Evolutionary conservation across 2,888 invertebrate genomes (phyloP), one percentile per base, ranked within the genome.

Genomic region (Timema cristinae): DNA sequence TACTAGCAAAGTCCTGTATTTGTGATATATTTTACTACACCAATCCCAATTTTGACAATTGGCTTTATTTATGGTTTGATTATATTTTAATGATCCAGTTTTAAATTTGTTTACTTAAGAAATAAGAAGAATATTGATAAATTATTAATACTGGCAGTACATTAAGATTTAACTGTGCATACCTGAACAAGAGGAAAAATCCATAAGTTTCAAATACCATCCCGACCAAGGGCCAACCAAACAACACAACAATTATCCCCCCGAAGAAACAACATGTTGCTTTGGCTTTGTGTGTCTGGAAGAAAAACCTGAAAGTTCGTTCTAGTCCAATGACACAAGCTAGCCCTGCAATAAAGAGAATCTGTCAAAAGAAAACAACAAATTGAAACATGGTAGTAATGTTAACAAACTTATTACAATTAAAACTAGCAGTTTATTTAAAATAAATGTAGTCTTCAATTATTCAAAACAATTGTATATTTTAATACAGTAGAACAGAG

Each of bases 201-300:
- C 99, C 99, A 84, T 99, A 99, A 61, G 93, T 90, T 86, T 99
- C 99, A 77, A 98, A 87, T 66, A 95, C 85, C 94, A 99, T 99
- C 74, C 99, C 99, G 72, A 98, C 85, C 77, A 99, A 86, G 0
- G 99, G 98, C 92, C 95, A 99, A 10, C 98, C 98, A 52, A 97
- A 81, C 11, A 99, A 86, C 49, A 99, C 98, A 69, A 98, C 87
- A 7, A 91, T 82, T 77, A 99, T 95, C 2, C 99, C 99, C 13
- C 95, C 94, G 79, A 98, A 92, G 84, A 98, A 98, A 0, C 94
- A 91, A 1, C 89, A 83, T 0, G 95, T 92, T 0, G 94, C 98
- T 86, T 93, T 95, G 69, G 94, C 84, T 87, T 98, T 99, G 82
- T 98, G 97, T 76, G 90, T 85, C 85, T 99, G 98, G 83, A 99